These are phyloP conservation scores for Eupithecia centaureata DNA, from an alignment of 2,888 invertebrate genomes.

Conservation along the genomic window DNA sequence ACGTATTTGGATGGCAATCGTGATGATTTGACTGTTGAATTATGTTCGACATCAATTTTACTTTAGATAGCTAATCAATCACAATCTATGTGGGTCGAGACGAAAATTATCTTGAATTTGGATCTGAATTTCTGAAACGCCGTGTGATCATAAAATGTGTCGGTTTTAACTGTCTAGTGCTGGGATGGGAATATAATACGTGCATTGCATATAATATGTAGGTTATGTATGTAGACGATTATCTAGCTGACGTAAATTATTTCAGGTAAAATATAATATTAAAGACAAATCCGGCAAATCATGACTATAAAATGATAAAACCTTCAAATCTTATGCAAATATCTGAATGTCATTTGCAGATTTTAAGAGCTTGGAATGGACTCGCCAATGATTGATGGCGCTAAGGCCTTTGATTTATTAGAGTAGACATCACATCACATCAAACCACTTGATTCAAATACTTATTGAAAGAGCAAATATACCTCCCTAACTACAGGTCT, in stretches of 20 bases:
- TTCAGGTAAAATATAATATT: background rate
- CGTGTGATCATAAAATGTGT: conserved; percentile 23
- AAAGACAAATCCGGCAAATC: conserved; percentile 15
- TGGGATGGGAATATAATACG: background rate
- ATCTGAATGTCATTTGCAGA: conserved; percentile 29
- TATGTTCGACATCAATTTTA: conserved; percentile 38
- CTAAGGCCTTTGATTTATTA: conserved; percentile 26
- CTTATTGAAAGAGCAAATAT: no score
- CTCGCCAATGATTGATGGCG: conserved; percentile 29
- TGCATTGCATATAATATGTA: background rate
- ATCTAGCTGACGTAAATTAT: background rate
- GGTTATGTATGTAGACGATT: background rate
- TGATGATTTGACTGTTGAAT: conserved; percentile 40
- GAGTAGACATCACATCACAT: background rate
- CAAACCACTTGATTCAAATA: background rate
- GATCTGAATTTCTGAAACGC: conserved; percentile 29
- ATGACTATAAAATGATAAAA: conserved; percentile 27
- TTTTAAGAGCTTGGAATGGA: conserved; percentile 23
- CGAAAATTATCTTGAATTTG: conserved; percentile 28
- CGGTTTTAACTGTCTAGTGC: background rate
- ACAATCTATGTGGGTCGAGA: conserved; percentile 39
- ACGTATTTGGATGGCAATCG: conserved; percentile 36
- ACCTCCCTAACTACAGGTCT: no score
- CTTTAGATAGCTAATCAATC: conserved; percentile 44
- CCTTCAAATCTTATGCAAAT: conserved; percentile 26